phyloP scores from a whole-genome alignment of 2,113 vertebrate species.

The Calyptomena viridis region DNA sequence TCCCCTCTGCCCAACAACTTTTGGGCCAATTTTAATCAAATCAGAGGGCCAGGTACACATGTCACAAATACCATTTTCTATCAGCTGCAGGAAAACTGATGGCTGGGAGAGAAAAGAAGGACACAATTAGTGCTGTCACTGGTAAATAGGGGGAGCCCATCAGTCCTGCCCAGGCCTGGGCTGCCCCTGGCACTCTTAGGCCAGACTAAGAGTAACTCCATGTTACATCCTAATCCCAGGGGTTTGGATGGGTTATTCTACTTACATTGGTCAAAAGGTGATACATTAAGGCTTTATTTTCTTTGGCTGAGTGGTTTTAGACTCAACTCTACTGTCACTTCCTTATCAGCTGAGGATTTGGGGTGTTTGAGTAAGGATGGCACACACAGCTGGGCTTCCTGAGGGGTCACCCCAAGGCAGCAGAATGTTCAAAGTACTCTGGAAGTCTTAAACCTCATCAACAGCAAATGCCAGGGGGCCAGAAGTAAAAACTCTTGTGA shows the following conservation, averaged over 20 bases:
- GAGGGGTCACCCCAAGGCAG: too few species aligned
- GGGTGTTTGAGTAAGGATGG: not conserved
- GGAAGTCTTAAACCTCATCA: not conserved
- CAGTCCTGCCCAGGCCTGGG: not conserved
- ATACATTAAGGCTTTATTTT: not conserved
- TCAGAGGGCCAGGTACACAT: not conserved
- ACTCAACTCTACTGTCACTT: not conserved
- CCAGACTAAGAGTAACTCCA: not conserved
- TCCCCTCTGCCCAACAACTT: not conserved
- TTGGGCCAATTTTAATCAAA: not conserved
- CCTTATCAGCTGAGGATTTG: not conserved
- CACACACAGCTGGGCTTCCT: not conserved
- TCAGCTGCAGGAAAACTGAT: slow-evolving; percentile 1
- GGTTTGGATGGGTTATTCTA: not conserved
- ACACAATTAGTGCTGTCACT: not conserved
- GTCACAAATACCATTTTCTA: not conserved
- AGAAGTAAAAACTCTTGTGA: not conserved
- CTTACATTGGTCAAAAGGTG: rapidly evolving
- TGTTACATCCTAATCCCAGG: too few species aligned
- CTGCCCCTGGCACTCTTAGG: not conserved
- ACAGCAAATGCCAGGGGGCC: not conserved
- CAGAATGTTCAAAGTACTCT: too few species aligned
- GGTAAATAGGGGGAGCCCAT: not conserved
- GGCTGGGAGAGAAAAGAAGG: not conserved
- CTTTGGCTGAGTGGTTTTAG: not conserved